phyloP scores from a whole-genome alignment of 2,888 invertebrate species.

The Agapostemon virescens region DNA sequence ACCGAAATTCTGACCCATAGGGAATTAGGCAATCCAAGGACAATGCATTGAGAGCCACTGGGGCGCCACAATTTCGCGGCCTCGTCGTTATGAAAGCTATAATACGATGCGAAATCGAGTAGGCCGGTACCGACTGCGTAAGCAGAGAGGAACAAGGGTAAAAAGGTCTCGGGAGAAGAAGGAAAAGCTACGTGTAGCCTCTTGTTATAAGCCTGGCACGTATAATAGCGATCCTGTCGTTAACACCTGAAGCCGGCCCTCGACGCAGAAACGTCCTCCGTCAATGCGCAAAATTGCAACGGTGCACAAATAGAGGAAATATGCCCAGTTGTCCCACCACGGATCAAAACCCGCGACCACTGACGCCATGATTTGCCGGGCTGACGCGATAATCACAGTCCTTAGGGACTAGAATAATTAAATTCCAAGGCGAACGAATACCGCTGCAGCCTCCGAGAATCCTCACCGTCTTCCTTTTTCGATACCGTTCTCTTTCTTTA shows the following conservation, averaged over 20 bases:
- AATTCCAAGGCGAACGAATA: constrained; percentile 68
- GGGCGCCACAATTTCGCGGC: constrained; percentile 67
- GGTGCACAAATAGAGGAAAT: constrained; percentile 46
- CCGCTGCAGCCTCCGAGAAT: constrained; percentile 24
- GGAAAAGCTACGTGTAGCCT: constrained; percentile 59
- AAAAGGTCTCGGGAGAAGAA: constrained; percentile 35
- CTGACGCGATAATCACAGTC: constrained; percentile 78
- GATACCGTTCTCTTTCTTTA: constrained; percentile 10
- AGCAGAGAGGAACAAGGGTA: constrained; percentile 53
- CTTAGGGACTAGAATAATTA: constrained; percentile 75
- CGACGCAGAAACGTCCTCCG: constrained; percentile 24
- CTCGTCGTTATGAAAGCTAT: constrained; percentile 75
- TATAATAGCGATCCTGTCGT: constrained; percentile 76
- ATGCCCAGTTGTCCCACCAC: constrained; percentile 58
- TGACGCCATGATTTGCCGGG: constrained; percentile 77
- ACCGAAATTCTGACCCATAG: too few species aligned
- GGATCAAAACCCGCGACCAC: constrained; percentile 74
- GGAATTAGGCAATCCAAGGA: neutral
- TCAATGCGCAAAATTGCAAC: constrained; percentile 43
- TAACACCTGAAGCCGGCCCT: constrained; percentile 76
- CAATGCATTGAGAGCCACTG: constrained; percentile 63
- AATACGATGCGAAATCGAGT: constrained; percentile 68
- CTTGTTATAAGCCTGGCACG: constrained; percentile 73
- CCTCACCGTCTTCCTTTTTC: constrained; percentile 20
- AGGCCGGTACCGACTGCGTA: constrained; percentile 62